Base-by-base conservation (phyloP, 2,888 invertebrate genomes). In the Aromia moschata region DNA sequence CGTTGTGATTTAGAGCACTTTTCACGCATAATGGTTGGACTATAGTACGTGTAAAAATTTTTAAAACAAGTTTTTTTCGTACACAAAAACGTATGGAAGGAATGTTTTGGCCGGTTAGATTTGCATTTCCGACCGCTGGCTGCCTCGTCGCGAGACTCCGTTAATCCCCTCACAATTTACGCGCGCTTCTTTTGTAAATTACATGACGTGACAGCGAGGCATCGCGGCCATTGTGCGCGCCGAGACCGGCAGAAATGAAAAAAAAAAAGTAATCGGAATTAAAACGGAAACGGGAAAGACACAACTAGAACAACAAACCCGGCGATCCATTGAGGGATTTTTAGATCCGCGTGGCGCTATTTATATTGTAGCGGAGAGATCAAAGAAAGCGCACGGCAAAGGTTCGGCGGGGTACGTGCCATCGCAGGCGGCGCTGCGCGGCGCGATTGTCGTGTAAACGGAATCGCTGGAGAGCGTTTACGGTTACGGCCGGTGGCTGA, bases 381-480 rank as follows among this genome's bases (percentile, higher is more conserved):
- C 65, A 65, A 69, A 70, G 68, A 60, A 62, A 65, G 57, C 52
- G 57, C 52, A 51, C 49, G 55, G 63, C 62, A 61, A 70, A 64
- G 66, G 60, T 60, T 64, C 59, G 67, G n/a, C n/a, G n/a, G n/a
- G n/a, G 58, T 56, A 62, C 65, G 65, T 62, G 64, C 62, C 62
- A 55, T 60, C 59, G 51, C 56, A 3, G 33, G 20, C 44, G 60
- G 56, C 60, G n/a, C n/a, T 59, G 2, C 10, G 20, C 44, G 55
- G 58, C 49, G 51, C 60, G 62, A 62, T 62, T 57, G 62, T 69
- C 66, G 68, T 64, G 66, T 70, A 70, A 69, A 70, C 70, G 66
- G 69, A 74, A 70, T 73, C 77, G 70, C 77, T 63, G 67, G 77
- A 76, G 77, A 75, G 76, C 76, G 72, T 77, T 77, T 77, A 77